These are phyloP conservation scores for Etia nguti DNA, from an alignment of 2,113 vertebrate species.

Conservation along the genomic window DNA sequence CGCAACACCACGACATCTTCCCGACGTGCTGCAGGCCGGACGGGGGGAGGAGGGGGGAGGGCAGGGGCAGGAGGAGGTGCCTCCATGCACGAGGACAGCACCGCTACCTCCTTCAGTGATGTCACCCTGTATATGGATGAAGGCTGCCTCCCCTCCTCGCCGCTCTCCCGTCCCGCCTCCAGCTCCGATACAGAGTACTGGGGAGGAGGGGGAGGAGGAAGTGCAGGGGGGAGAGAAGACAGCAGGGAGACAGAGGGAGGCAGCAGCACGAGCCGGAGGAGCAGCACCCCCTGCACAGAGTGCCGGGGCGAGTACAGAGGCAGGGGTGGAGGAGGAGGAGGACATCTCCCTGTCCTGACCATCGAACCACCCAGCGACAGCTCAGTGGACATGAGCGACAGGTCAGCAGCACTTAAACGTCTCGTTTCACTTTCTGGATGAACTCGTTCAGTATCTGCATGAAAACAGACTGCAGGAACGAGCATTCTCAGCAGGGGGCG, in stretches of 20 bases:
- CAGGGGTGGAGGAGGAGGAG: conserved; percentile 57
- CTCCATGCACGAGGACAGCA: conserved; percentile 82
- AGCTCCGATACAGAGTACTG: conserved; percentile 78
- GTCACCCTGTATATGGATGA: conserved; percentile 87
- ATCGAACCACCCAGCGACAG: conserved; percentile 92
- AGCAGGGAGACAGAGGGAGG: conserved; percentile 68
- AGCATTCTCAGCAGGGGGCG: background rate
- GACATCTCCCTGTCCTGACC: conserved; percentile 85
- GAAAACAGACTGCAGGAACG: background rate
- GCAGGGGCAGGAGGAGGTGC: conserved; percentile 66
- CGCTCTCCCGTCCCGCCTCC: conserved; percentile 78
- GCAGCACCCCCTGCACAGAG: conserved; percentile 83
- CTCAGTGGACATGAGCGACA: conserved; percentile 89
- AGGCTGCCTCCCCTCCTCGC: conserved; percentile 59
- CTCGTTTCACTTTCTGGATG: background rate
- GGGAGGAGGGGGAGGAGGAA: conserved; percentile 41
- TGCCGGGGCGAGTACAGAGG: conserved; percentile 82
- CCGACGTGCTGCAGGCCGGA: conserved; percentile 30
- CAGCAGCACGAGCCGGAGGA: conserved; percentile 74
- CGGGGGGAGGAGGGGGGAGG: conserved; percentile 27
- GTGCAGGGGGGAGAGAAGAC: conserved; percentile 42
- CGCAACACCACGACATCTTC: conserved; percentile 53
- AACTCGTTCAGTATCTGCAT: background rate
- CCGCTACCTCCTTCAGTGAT: conserved; percentile 86
- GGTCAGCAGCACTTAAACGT: conserved; percentile 14